These are phyloP conservation scores for Lymantria monacha DNA, from an alignment of 2,888 invertebrate genomes.

Conservation along the genomic window DNA sequence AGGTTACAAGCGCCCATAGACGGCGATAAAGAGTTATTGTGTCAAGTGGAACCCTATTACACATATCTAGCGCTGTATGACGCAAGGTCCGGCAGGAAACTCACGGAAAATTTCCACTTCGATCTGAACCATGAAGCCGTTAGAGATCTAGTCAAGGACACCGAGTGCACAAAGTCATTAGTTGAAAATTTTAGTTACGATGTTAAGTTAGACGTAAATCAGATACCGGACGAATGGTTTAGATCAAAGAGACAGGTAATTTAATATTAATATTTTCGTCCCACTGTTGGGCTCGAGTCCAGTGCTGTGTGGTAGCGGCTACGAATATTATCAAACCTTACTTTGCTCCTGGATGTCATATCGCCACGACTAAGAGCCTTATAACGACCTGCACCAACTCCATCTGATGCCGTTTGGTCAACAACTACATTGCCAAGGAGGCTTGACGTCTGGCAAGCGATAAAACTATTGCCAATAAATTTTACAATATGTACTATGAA, in stretches of 20 bases:
- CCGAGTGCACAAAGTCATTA: conserved; percentile 73
- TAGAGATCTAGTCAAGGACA: conserved; percentile 77
- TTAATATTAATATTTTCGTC: neutral
- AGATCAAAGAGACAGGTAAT: conserved; percentile 84
- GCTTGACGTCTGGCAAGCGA: no score
- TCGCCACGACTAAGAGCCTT: no score
- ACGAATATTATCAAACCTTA: no score
- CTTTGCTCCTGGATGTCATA: no score
- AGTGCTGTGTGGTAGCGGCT: neutral
- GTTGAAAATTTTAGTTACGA: conserved; percentile 78
- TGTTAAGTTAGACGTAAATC: conserved; percentile 85
- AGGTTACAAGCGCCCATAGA: conserved; percentile 91
- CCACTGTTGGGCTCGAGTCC: neutral
- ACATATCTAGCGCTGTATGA: conserved; percentile 95
- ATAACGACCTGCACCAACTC: no score
- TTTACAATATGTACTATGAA: no score
- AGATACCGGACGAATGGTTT: conserved; percentile 89
- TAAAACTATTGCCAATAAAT: no score
- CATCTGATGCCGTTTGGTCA: no score
- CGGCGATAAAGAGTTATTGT: conserved; percentile 87
- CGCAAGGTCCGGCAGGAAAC: conserved; percentile 91
- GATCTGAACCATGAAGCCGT: conserved; percentile 90
- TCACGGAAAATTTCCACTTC: conserved; percentile 96
- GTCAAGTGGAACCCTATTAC: conserved; percentile 97
- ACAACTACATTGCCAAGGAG: no score